These are phyloP conservation scores for Hoplias malabaricus DNA, from an alignment of 2,113 vertebrate genomes.

Conservation along the genomic window DNA sequence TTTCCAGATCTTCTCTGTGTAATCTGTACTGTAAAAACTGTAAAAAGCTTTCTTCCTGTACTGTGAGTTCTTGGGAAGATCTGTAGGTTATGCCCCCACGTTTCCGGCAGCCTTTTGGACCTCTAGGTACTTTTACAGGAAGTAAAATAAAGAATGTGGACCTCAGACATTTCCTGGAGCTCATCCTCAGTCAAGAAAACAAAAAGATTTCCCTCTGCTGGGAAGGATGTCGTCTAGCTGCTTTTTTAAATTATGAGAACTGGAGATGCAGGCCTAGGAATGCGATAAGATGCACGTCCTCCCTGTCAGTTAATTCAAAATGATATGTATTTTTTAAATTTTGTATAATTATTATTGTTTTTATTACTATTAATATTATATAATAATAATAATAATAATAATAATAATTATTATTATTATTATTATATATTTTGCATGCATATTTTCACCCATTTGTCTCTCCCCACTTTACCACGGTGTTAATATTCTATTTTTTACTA, in stretches of 20 bases:
- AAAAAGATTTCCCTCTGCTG: background rate
- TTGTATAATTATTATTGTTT: no score
- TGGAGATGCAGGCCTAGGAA: background rate
- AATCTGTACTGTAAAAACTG: background rate
- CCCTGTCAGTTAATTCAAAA: background rate
- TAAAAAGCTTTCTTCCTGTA: conserved; percentile 9
- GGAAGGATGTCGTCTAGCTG: background rate
- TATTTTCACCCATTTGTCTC: no score
- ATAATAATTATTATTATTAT: background rate
- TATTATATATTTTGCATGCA: no score
- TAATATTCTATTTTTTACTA: no score
- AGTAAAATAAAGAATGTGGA: conserved; percentile 19
- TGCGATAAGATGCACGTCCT: background rate
- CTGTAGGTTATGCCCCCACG: conserved; percentile 10
- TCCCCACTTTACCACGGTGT: no score
- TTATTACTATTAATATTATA: no score
- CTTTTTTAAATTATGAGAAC: background rate
- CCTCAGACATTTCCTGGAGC: conserved; percentile 17
- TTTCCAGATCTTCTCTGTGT: background rate
- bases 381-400: no score
- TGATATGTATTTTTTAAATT: no score
- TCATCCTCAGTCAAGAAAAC: background rate
- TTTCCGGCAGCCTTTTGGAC: background rate
- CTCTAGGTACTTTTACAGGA: background rate
- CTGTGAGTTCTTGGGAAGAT: conserved; percentile 25